Evolutionary conservation across 2,888 invertebrate species (phyloP), one percentile per base, ranked within the genome.

Genomic region (Timema cristinae): DNA sequence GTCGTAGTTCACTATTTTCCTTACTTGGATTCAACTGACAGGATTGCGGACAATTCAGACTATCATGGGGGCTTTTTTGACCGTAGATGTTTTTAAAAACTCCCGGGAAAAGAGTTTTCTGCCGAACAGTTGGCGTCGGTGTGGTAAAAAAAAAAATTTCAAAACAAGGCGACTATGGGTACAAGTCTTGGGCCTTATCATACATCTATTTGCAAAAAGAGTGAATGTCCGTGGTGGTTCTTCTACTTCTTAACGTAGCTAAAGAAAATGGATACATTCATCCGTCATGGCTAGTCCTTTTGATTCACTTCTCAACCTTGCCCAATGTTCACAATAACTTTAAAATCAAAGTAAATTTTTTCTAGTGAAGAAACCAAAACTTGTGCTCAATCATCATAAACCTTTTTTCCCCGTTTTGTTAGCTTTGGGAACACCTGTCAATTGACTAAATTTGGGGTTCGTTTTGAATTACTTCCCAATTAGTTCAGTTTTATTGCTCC

Each of bases 251-350:
- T 59, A 59, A 59, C 15, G 32, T n/a, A 59, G 15, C n/a, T 1
- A 59, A 59, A 59, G 32, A 59, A n/a, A 59, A 59, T 59, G 8
- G 59, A 59, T 59, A 59, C 59, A 59, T 59, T 59, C 13, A 59
- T 59, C 59, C 32, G 59, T n/a, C 59, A 13, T 59, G 59, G n/a
- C 59, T 16, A 16, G 5, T 13, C 59, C 59, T 59, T 59, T 59
- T 59, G n/a, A 59, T 59, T n/a, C 15, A 59, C 59, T 59, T 13
- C 4, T n/a, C 32, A 59, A 59, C 15, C 5, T 32, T 59, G 59
- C 59, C 59, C 0, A 13, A 59, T 59, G 59, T 59, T 59, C 59
- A n/a, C n/a, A 59, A 59, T 59, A n/a, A 59, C 59, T 59, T 59
- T 32, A 59, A 15, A 7, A 59, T 13, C 59, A 15, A 59, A n/a